Base-by-base conservation (phyloP, 2,888 invertebrate genomes). In the Heliconius aoede region DNA sequence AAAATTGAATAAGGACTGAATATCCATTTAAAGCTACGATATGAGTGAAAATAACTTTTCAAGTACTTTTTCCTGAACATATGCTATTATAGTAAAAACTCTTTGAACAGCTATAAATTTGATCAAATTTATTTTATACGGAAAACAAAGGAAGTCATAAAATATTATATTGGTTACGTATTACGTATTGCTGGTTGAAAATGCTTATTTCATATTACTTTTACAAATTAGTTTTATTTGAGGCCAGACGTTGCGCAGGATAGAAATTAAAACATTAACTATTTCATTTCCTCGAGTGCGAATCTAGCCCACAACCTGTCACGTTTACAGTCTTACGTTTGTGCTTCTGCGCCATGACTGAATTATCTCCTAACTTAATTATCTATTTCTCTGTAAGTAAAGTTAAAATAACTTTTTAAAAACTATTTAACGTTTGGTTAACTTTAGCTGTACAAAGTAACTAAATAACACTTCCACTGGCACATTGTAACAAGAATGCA, bases 61-160 rank as follows among this genome's bases (percentile, higher is more conserved):
- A 32, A 67, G 15, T 61, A 28, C 7, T 36, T n/a, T 75, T 58
- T 36, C 71, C 32, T 4, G 36, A 55, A 58, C 64, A 75, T 46
- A 51, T 76, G 71, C n/a, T 58, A 55, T 46, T n/a, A 26, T 62
- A 71, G 55, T 76, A 75, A 75, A 71, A 71, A 75, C 69, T 71
- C 11, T 26, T 71, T 28, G 64, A 74, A 62, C 64, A 21, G 26
- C 64, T 18, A 71, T 58, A 58, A 71, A 71, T 64, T 55, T 64
- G 32, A 58, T 46, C 62, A 55, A 71, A 76, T 64, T 64, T 18
- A 76, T 36, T 76, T 36, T 36, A 64, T 75, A 36, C 28, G 75
- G 26, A 15, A 11, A 64, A 55, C 55, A 71, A 61, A 46, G 55
- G 51, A 64, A 64, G 21, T 55, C 62, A 40, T 64, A 30, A 46